A percentile compares a stretch with the other conserved stretches of the same genome.
Conservation (phyloP, 2,797 vertebrate species). For the Brachyrhaphis roseni region DNA sequence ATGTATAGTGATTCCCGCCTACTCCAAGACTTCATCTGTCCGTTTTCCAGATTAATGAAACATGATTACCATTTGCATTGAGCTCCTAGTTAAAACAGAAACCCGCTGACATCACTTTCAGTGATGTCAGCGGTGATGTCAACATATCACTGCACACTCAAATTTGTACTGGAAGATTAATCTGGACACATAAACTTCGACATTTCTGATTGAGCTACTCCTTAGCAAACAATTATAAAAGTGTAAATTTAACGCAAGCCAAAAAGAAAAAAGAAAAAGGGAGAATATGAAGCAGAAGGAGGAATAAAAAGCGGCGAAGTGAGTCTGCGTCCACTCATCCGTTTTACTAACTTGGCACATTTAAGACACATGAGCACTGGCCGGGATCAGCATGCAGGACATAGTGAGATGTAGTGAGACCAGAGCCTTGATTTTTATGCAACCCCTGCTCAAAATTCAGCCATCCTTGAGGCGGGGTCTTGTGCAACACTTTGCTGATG, state of each 20-base stretch:
- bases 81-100: not conserved
- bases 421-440: conserved; percentile 86
- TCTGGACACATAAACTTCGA: not conserved
- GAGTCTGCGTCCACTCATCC: conserved; percentile 61
- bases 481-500: conserved; percentile 86
- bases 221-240: conserved; percentile 60
- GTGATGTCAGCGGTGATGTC: no score
- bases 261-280: conserved; percentile 36
- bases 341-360: conserved; percentile 60
- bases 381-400: conserved; percentile 53
- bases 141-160: not conserved
- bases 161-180: not conserved
- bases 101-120: not conserved
- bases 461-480: conserved; percentile 85
- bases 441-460: conserved; percentile 86
- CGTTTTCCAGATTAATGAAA: not conserved
- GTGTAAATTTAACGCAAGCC: conserved; percentile 27
- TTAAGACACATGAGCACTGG: conserved; percentile 43
- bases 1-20: not conserved
- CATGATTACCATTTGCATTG: not conserved
- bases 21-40: not conserved
- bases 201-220: conserved; percentile 57
- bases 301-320: conserved; percentile 54
- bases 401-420: conserved; percentile 25
- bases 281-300: conserved; percentile 51